Conservation (phyloP, 2,797 vertebrate genomes). For the Neoniphon sammara region DNA sequence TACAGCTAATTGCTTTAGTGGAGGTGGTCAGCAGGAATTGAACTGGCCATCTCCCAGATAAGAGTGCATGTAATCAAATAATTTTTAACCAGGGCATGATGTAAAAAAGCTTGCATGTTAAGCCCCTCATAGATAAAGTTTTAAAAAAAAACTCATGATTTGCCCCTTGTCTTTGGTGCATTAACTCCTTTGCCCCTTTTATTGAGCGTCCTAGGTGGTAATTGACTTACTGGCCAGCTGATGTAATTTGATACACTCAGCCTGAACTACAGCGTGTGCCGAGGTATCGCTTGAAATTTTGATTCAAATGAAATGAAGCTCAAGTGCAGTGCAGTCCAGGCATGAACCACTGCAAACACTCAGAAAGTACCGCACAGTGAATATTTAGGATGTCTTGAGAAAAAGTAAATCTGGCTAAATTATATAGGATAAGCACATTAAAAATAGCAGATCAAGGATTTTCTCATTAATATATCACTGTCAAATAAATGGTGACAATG, state of each 20-base stretch:
- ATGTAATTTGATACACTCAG: conserved; percentile 74
- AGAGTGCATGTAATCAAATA: background rate
- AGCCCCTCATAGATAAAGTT: conserved; percentile 20
- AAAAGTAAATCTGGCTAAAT: conserved; percentile 15
- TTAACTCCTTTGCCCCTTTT: conserved; percentile 61
- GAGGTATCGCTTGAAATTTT: too few species aligned
- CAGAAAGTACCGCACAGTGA: conserved; percentile 42
- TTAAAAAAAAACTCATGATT: conserved; percentile 19
- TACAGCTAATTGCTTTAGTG: background rate
- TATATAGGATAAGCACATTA: background rate
- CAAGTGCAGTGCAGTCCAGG: conserved; percentile 16
- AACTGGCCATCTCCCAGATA: background rate
- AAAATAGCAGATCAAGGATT: background rate
- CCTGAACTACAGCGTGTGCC: conserved; percentile 50
- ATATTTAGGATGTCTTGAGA: conserved; percentile 7
- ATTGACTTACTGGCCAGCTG: conserved; percentile 75
- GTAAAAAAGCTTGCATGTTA: conserved; percentile 20
- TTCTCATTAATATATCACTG: conserved; percentile 24
- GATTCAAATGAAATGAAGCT: too few species aligned
- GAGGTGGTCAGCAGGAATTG: background rate
- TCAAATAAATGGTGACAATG: conserved; percentile 23
- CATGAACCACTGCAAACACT: conserved; percentile 40
- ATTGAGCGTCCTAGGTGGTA: conserved; percentile 61
- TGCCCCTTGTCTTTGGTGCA: conserved; percentile 54
- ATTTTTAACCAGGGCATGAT: background rate